Percentiles rank a stretch among this genome's conserved stretches.
Conservation (phyloP, 2,888 invertebrate genomes). For the Dryocosmus kuriphilus region DNA sequence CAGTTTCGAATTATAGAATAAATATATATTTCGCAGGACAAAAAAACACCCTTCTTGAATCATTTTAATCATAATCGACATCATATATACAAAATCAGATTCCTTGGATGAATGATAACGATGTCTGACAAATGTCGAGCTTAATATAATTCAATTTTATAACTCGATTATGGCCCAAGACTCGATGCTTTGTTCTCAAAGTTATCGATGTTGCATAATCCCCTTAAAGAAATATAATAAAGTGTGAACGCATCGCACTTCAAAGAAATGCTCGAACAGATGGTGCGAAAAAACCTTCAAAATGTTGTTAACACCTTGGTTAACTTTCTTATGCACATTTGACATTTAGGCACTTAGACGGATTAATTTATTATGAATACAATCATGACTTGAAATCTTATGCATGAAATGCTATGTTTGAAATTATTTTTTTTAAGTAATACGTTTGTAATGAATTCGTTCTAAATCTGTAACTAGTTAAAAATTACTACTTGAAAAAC, state of each 20-base stretch:
- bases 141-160: conserved; percentile 58
- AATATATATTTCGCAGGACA: neutral
- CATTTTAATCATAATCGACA: neutral
- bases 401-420: too few species aligned
- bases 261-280: too few species aligned
- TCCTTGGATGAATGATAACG: neutral
- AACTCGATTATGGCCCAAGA: conserved; percentile 45
- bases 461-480: too few species aligned
- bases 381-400: too few species aligned
- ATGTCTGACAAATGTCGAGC: neutral
- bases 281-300: conserved; percentile 22
- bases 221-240: too few species aligned
- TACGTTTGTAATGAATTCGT: too few species aligned
- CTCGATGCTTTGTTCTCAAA: conserved; percentile 5
- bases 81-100: conserved; percentile 3
- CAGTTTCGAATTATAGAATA: too few species aligned
- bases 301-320: conserved; percentile 5
- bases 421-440: too few species aligned
- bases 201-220: conserved; percentile 30
- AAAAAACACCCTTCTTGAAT: neutral
- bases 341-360: neutral
- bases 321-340: neutral
- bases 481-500: too few species aligned
- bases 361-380: neutral
- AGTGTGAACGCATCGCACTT: conserved; percentile 1